Percentiles rank a stretch among this genome's conserved stretches.
These are phyloP conservation scores for Mycteria americana DNA, from an alignment of 2,797 vertebrate species.

Conservation along the genomic window DNA sequence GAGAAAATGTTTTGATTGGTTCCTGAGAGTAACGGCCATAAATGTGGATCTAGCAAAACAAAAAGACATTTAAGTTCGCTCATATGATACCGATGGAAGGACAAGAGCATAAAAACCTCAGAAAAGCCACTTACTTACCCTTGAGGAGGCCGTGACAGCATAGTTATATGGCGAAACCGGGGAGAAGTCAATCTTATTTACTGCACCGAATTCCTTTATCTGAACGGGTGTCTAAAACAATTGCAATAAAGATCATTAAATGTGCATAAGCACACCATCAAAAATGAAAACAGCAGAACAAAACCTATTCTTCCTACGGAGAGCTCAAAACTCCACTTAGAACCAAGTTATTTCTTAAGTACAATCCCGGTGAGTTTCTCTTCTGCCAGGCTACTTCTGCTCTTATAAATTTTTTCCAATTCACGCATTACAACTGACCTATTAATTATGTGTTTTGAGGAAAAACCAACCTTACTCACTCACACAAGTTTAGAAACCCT, in stretches of 20 bases:
- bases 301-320: background rate
- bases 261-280: rapidly evolving
- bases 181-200: slow-evolving; percentile 91
- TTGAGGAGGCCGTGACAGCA: slow-evolving; percentile 92
- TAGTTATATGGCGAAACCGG: slow-evolving; percentile 87
- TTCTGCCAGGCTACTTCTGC: background rate
- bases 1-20: slow-evolving; percentile 88
- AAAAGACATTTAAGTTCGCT: background rate
- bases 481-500: rapidly evolving
- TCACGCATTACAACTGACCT: rapidly evolving
- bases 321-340: no score
- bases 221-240: slow-evolving; percentile 84
- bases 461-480: no score
- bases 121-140: slow-evolving; percentile 80
- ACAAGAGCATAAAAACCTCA: rapidly evolving
- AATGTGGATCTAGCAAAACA: slow-evolving; percentile 84
- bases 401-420: rapidly evolving
- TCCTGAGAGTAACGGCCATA: slow-evolving; percentile 92
- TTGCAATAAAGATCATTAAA: background rate
- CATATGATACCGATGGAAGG: rapidly evolving
- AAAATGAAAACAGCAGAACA: background rate
- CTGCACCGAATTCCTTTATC: slow-evolving; percentile 93
- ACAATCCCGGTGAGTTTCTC: rapidly evolving
- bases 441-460: rapidly evolving
- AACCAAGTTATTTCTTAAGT: rapidly evolving